Conservation (phyloP, 2,797 vertebrate species). For the Trichosurus vulpecula region DNA sequence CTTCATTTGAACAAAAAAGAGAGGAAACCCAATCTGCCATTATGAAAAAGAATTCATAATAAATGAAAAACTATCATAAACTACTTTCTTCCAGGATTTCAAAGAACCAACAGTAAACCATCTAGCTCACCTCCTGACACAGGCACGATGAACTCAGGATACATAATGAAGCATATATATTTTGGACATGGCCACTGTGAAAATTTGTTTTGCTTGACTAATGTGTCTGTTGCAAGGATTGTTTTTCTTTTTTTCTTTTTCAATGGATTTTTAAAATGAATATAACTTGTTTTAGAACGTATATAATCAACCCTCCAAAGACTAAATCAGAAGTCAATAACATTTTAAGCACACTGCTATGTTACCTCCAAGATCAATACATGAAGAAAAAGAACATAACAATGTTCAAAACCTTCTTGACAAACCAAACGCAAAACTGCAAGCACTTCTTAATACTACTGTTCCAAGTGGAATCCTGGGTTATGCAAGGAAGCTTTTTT, state of each 20-base stretch:
- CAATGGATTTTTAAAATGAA: background rate
- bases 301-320: conserved; percentile 35
- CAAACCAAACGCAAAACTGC: conserved; percentile 40
- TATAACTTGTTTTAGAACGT: background rate
- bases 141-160: background rate
- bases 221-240: background rate
- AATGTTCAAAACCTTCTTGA: conserved; percentile 24
- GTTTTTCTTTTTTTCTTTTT: background rate
- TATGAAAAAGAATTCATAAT: background rate
- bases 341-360: conserved; percentile 13
- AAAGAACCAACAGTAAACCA: background rate
- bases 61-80: background rate
- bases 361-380: background rate
- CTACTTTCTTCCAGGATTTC: background rate
- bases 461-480: conserved; percentile 27
- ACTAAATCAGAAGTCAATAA: conserved; percentile 24
- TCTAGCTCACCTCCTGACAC: background rate
- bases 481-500: conserved; percentile 48
- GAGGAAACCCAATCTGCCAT: background rate
- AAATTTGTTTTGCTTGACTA: background rate
- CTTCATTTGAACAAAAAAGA: background rate
- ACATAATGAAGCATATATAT: background rate
- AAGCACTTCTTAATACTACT: conserved; percentile 27
- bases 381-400: background rate
- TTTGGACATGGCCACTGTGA: background rate